phyloP scores from a whole-genome alignment of 2,888 invertebrate genomes.

The Torymus texanus region DNA sequence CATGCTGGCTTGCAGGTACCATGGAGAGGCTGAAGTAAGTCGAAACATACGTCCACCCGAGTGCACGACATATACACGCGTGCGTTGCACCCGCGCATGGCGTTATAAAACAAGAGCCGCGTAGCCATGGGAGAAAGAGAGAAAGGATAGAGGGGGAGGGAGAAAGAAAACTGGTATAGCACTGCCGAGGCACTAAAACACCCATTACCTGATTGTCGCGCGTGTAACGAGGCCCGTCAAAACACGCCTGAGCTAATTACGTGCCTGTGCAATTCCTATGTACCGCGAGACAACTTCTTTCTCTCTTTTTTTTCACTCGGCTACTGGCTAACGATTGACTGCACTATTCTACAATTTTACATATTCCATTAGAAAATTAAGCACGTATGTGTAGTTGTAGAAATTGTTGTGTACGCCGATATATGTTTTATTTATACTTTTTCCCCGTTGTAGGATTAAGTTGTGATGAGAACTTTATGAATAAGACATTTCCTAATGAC shows the following conservation, averaged over 20 bases:
- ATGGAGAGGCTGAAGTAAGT: constrained; percentile 61
- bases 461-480: too few species aligned
- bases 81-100: constrained; percentile 19
- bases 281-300: neutral
- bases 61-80: neutral
- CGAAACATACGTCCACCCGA: neutral
- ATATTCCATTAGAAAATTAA: too few species aligned
- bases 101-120: constrained; percentile 17
- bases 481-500: too few species aligned
- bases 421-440: too few species aligned
- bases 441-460: too few species aligned
- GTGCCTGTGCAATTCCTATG: neutral
- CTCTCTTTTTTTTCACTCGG: neutral
- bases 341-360: too few species aligned
- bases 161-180: neutral
- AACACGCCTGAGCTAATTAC: constrained; percentile 47
- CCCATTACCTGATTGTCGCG: constrained; percentile 47
- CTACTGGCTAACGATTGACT: too few species aligned
- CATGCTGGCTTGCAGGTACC: constrained; percentile 60
- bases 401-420: too few species aligned
- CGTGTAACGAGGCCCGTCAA: constrained; percentile 49
- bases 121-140: neutral
- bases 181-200: constrained; percentile 20
- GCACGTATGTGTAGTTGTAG: too few species aligned
- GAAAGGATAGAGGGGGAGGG: constrained; percentile 3